Base-by-base conservation (phyloP, 92 coral and sea anemone species). In the Zoanthus gigantus region DNA sequence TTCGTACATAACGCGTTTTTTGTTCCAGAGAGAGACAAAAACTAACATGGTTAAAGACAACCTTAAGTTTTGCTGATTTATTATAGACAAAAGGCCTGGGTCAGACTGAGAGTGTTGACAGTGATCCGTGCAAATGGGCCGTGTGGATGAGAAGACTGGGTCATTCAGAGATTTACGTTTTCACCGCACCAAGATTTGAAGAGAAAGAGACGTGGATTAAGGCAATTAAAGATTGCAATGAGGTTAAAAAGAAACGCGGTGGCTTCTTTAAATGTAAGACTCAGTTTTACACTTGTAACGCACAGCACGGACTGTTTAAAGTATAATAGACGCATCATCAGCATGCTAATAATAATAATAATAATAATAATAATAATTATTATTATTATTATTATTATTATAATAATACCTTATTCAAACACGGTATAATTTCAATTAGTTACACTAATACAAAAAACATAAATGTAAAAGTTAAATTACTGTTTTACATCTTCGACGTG, bases 41-140 rank as follows among this genome's bases (percentile, higher is more conserved):
- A 37, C 46, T 0, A 30, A 12, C 17, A 3, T 31, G 30, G 37
- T 14, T 58, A 31, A 0, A 5, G 9, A 34, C 8, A 18, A 18
- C 37, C 28, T 1, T 29, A 1, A 17, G 42, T 48, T 4, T 29
- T 29, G 28, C n/a, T 12, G 9, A 47, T 42, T 52, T 28, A 0
- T 53, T 72, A 8, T 92, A 95, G 98, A 92, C 95, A 7, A 94
- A 92, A 52, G 96, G 98, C 44, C 87, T 95, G 2, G 98, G 98
- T 31, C 96, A 93, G 65, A 95, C 98, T 14, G 98, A 95, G 86
- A 72, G 94, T 0, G 96, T 95, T 69, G 98, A 95, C 84, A 95
- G 98, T 54, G 93, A 93, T 58, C 98, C 98, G 2, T 91, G 96
- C 28, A 95, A 95, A 79, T 95, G 98, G 98, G 98, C 98, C 6